Conservation (phyloP, 2,797 vertebrate species). For the Merluccius polli region DNA sequence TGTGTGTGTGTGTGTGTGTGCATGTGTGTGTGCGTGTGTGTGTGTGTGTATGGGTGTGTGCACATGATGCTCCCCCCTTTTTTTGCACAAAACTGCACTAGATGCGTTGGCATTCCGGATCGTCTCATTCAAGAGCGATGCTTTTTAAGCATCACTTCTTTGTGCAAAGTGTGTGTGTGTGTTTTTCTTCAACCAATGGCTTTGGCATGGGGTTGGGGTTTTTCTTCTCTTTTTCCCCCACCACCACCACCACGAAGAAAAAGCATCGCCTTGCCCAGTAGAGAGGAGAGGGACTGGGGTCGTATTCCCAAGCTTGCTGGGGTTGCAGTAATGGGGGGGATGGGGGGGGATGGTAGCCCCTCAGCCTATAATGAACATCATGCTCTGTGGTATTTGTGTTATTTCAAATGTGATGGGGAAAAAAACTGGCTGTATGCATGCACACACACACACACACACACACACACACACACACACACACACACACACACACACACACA, state of each 20-base stretch:
- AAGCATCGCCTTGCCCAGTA: constrained; percentile 43
- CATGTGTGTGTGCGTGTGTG: neutral
- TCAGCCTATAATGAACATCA: constrained; percentile 59
- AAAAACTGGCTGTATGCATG: constrained; percentile 21
- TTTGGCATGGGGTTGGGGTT: constrained; percentile 33
- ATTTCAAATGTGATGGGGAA: constrained; percentile 56
- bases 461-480: too few relatives aligned
- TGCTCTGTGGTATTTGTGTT: constrained; percentile 72
- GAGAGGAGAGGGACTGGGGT: constrained; percentile 53
- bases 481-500: too few relatives aligned
- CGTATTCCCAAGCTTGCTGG: constrained; percentile 57
- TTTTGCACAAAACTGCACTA: neutral
- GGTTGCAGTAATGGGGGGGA: constrained; percentile 62
- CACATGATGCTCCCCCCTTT: neutral
- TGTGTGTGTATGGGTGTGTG: neutral
- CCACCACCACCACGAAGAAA: constrained; percentile 49
- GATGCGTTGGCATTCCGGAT: neutral
- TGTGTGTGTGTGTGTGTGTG: neutral
- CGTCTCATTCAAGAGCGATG: neutral
- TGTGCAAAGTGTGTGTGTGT: neutral
- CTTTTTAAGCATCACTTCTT: neutral
- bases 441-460: too few relatives aligned
- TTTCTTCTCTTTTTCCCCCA: constrained; percentile 46
- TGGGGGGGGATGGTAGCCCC: constrained; percentile 55
- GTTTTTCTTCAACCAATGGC: constrained; percentile 20